Evolutionary conservation across 2,888 invertebrate genomes (phyloP), one percentile per base, ranked within the genome.

Genomic region (Dichetophora obliterata): DNA sequence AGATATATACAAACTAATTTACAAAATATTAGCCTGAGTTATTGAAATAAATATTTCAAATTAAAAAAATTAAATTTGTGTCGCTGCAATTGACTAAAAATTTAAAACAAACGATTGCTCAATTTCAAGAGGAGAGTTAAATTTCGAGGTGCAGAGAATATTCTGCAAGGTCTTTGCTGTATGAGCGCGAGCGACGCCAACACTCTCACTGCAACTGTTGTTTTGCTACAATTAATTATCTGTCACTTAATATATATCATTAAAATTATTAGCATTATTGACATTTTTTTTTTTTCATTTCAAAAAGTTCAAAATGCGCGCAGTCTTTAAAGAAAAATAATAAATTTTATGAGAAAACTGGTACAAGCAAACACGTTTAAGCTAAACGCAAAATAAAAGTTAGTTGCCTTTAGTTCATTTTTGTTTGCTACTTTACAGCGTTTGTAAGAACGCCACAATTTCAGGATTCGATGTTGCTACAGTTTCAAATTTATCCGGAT

Each of bases 401-500:
- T 22, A 16, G 50, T 54, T 74, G 34, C 54, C 43, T 14, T 57
- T 34, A 50, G 22, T 19, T 61, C 37, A 8, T 65, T 37, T 16
- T 37, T 16, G 57, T 54, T 27, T 70, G 19, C 31, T 70, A 57
- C n/a, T 43, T 84, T 86, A 88, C 50, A 88, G 79, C 5, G 85
- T 81, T 77, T 88, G 86, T 61, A 88, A 80, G 80, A 88, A 89
- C 54, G 81, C 82, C 34, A 83, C 83, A 16, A 88, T 82, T 75
- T 89, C 88, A 0, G 85, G 81, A 80, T 83, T 88, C 1, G 86
- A 81, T 74, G 84, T 89, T 61, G 90, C 90, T 11, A 91, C 88
- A 14, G 85, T 86, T 73, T 89, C 90, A 84, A 92, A 92, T 81
- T 92, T 91, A 50, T 91, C 90, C 0, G 91, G 87, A 83, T 93